Conservation (phyloP, 1,140 invertebrate genomes). For the Wiebesia pumilae region DNA sequence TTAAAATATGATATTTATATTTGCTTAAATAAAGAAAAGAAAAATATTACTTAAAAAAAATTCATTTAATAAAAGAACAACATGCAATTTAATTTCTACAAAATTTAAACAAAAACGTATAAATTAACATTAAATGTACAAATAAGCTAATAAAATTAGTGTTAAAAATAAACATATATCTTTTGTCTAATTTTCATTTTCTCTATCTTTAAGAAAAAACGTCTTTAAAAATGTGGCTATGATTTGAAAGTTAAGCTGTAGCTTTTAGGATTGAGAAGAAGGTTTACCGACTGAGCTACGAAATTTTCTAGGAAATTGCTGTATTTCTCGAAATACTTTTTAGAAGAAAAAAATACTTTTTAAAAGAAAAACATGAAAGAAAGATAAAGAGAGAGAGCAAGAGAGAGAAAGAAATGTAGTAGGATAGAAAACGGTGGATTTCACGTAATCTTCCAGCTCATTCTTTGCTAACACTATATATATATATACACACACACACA, state of each 20-base stretch:
- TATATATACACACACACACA: not conserved
- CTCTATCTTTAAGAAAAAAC: conserved; percentile 3
- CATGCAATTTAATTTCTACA: no score
- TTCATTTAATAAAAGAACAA: no score
- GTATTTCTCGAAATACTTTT: conserved; percentile 34
- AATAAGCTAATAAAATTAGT: not conserved
- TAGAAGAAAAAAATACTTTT: conserved; percentile 27
- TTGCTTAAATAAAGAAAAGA: no score
- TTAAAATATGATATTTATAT: no score
- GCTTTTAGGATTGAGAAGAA: conserved; percentile 44
- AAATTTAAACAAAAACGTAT: no score
- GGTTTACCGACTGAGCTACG: conserved; percentile 22
- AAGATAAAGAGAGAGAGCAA: conserved; percentile 14
- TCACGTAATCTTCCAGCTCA: conserved; percentile 31
- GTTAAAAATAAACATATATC: not conserved
- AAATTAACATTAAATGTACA: not conserved
- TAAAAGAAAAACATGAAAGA: no score
- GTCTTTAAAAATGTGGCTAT: conserved; percentile 31
- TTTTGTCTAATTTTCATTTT: conserved; percentile 9
- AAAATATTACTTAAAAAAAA: no score
- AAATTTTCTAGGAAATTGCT: conserved; percentile 48
- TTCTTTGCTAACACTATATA: not conserved
- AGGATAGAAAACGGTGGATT: conserved; percentile 23
- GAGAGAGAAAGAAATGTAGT: not conserved
- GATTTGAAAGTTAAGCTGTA: conserved; percentile 47